Base-by-base conservation (phyloP, 1,140 invertebrate species). In the Heliothis virescens region DNA sequence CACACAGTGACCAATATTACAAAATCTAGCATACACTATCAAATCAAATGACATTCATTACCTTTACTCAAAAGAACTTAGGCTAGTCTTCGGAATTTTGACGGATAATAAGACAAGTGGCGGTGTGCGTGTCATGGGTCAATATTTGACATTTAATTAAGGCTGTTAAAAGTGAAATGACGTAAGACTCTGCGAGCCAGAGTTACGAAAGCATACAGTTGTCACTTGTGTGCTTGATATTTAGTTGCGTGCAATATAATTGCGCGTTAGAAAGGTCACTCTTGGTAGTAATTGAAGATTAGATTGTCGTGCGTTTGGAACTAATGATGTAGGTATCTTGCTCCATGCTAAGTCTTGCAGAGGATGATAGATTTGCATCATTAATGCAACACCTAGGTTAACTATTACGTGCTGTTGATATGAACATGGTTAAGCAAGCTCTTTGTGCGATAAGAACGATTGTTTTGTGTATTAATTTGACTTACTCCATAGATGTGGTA, bases 71-170 rank as follows among this genome's bases (percentile, higher is more conserved):
- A 26, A 57, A 34, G 50, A 72, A 29, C 69, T 1, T 71, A 21
- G 3, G 57, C 59, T 18, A 50, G 26, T 74, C 75, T 80, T 50
- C 76, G 55, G 26, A 80, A 84, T 81, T 80, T 65, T 57, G 65
- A 29, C 59, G 82, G 79, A 69, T 81, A 79, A 74, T 82, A 84
- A 88, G 59, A 88, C 86, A 85, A 82, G 86, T 87, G 84, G 86
- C 81, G 71, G 65, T 83, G 78, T 73, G 62, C 81, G 77, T 85
- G 83, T 85, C 87, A 84, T 82, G 79, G 89, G 88, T 91, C 88
- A 91, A 85, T 88, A 87, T 90, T 87, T 91, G 88, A 86, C 88
- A 90, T 91, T 91, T 91, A 81, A 87, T 79, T 29, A 53, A 65
- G 74, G 18, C 80, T 81, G 84, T 72, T 67, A 86, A 85, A 69